These are phyloP conservation scores for Sminthopsis crassicaudata DNA, from an alignment of 2,113 vertebrate species.

Conservation along the genomic window DNA sequence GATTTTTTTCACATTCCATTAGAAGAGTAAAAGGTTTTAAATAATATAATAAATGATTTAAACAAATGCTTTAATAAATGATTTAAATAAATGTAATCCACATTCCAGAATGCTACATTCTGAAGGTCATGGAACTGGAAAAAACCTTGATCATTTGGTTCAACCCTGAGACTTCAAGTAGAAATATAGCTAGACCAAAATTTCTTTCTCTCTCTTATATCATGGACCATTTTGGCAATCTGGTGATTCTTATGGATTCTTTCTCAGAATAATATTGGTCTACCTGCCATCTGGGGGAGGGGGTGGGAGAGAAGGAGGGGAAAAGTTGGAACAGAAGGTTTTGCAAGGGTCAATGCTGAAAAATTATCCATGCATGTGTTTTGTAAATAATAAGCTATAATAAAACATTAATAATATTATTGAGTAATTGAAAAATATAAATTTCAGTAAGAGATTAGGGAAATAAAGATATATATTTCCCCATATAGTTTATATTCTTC, in stretches of 20 bases:
- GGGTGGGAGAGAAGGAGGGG: no score
- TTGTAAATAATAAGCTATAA: no score
- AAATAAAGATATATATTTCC: not conserved
- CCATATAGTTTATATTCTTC: not conserved
- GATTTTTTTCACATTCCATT: not conserved
- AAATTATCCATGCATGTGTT: no score
- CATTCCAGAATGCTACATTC: not conserved
- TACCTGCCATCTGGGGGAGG: no score
- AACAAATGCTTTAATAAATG: not conserved
- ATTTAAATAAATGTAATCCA: not conserved
- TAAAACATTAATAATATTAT: not conserved
- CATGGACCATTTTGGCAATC: not conserved
- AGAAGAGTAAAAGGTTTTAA: not conserved
- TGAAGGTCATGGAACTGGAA: conserved; percentile 8
- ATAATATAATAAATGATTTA: not conserved
- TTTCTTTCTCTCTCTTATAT: not conserved
- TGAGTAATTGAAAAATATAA: not conserved
- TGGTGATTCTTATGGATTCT: not conserved
- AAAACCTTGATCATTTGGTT: conserved; percentile 7
- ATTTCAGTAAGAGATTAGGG: not conserved
- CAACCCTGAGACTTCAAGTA: not conserved
- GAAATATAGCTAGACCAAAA: not conserved
- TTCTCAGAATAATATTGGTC: not conserved
- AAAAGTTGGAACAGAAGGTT: no score
- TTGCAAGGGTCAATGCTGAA: no score